Base-by-base conservation (phyloP, 2,797 vertebrate genomes). In the Pagetopsis macropterus region DNA sequence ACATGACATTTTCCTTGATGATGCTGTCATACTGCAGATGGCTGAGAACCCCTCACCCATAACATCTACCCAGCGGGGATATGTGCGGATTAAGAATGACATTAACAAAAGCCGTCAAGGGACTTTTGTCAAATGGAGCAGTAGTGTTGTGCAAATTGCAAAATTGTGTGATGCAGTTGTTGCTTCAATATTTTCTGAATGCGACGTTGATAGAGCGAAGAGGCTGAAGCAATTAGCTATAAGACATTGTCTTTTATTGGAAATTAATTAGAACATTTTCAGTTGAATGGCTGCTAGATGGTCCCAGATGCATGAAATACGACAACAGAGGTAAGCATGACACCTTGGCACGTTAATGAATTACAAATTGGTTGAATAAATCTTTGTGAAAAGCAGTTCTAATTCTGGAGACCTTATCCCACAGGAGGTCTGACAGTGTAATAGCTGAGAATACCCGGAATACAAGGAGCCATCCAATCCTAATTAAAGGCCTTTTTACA, bases 401-500 rank as follows among this genome's bases (percentile, higher is more conserved):
- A 89, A 87, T 88, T 85, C 70, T 74, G 61, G 62, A 76, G 68
- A 59, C 62, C 51, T 73, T 52, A 56, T 89, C 84, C 80, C 77
- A 71, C 23, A 62, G 83, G 87, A 85, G 74, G 45, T 50, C 62
- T 75, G 83, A 3, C 52, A 57, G 72, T 80, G 61, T 75, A 85
- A 87, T 77, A 74, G 71, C 79, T 84, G 75, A 84, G 70, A 87
- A 88, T 80, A 82, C 37, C 44, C 74, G 68, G 69, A 84, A 84
- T 79, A 81, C 68, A 66, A 75, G 64, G 54, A 85, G 81, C 65
- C 74, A 77, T 88, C 78, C 83, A 82, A 72, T 84, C 77, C 86
- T 89, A 88, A 93, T 92, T 90, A 91, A 88, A 89, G 61, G 78
- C 59, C 56, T 82, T 88, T 37, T 80, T 84, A 84, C 87, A 91